Base-by-base conservation (phyloP, 2,113 vertebrate genomes). In the Odocoileus hemionus region DNA sequence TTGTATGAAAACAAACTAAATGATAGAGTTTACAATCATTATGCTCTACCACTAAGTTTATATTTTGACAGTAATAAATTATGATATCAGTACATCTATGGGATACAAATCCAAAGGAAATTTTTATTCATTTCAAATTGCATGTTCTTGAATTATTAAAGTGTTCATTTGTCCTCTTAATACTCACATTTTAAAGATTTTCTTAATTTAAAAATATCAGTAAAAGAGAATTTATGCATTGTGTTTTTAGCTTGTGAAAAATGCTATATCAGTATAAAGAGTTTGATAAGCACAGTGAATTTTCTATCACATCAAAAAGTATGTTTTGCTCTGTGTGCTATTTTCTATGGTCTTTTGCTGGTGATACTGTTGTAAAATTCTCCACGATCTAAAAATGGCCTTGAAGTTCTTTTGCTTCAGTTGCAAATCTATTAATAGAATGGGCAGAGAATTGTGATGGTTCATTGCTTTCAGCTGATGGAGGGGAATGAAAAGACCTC, bases 381-480 rank as follows among this genome's bases (percentile, higher is more conserved):
- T 95, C 91, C 94, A 96, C 89, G 60, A 97, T 97, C 83, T 96
- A 83, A 91, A 97, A 97, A 97, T 96, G 96, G 94, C 97, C 97
- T 98, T 98, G 98, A 96, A 97, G 98, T 98, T 98, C 92, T 97
- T 98, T 96, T 98, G 97, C 96, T 98, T 98, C 94, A 89, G 90
- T 97, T 97, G 98, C 80, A 98, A 98, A 83, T 97, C 97, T 98
- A 97, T 98, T 98, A 98, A 98, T 98, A 98, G 97, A 23, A 89
- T 94, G 86, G 93, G 80, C 70, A 98, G 89, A 98, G 85, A 97
- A 97, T 94, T 97, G 89, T 67, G 96, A 98, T 98, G 98, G 98
- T 98, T 98, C 98, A 94, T 90, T 98, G 97, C 97, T 98, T 98
- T 96, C 96, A 97, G 96, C 92, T 98, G 96, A 98, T 97, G 91